Evolutionary conservation across 2,113 vertebrate genomes (phyloP), one percentile per base, ranked within the genome.

Genomic region (Salvelinus sp.): DNA sequence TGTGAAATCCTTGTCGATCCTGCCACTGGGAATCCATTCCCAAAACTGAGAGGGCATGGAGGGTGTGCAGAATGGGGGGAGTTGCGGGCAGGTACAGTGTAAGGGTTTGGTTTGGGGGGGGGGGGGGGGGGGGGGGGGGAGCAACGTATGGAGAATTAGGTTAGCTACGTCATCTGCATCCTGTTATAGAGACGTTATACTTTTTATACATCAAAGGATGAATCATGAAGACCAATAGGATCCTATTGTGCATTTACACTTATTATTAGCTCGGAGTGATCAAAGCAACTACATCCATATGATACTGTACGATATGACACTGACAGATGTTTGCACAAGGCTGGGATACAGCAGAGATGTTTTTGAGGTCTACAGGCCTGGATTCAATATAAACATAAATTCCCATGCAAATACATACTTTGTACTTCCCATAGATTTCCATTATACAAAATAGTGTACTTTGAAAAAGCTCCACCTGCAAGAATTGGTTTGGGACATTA

Each of bases 1-100:
- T 93, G 92, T 94, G 88, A 94, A 94, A 94, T 93, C 91, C 85
- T 87, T 85, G 83, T 89, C 76, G 75, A 91, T 88, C 82, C 84
- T 72, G 83, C 90, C 87, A 78, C 86, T 81, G 89, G 87, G 86
- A 91, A 85, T 87, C 84, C 82, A 85, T 87, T 89, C 81, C 82
- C 79, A 88, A 76, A 76, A 87, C 70, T 60, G 72, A 72, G 66
- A 76, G 44, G 58, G 62, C 12, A 22, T 14, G 25, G 50, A 80
- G 72, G 76, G 74, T 9, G 73, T 60, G 23, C 38, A 50, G 69
- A 5, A 30, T 38, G 62, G 12, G 58, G 72, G 18, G 18, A 23
- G 69, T 70, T 44, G 38, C 38, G 2, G 38, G 38, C 38, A 66
- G 44, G 72, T 69, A 47, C 79, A 57, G 73, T 9, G 66, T 60